Base-by-base conservation (phyloP, 2,113 vertebrate genomes). In the Eidolon helvum region DNA sequence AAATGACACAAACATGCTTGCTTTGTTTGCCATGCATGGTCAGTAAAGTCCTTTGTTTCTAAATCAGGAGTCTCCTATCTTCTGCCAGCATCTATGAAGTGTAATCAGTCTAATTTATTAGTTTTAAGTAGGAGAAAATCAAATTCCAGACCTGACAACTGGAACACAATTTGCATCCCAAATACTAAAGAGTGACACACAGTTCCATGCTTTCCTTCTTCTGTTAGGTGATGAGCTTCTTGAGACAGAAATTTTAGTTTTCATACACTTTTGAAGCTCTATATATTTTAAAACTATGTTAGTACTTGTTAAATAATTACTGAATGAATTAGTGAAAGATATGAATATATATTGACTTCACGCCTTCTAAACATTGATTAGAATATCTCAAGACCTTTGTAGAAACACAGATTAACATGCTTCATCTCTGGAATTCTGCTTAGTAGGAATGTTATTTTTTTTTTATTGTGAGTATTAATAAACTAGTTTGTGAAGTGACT, bases 81-180 rank as follows among this genome's bases (percentile, higher is more conserved):
- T 91, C 87, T 92, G 50, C 71, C 38, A 69, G 50, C 43, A 84
- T 57, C 57, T 61, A 24, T 80, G 40, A 85, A 85, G 14, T 30
- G 94, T 14, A 95, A 93, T 40, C 65, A 87, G 55, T 65, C 16
- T 55, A 87, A 87, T 22, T 63, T 93, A 88, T 71, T 91, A 65
- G 83, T 91, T 94, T 90, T 85, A 88, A 93, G 43, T 45, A 65
- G 16, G 24, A 61, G 53, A 59, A 78, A 91, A 93, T 95, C 53
- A 93, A 94, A 95, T 85, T 95, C 18, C 43, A 85, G 43, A 63
- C 18, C 33, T 75, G 84, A 80, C 15, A 85, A 19, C 4, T 55
- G 45, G 57, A 15, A 85, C 43, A 77, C 57, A 88, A 68, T 93
- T 61, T 91, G 43, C 22, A 68, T 89, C 30, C 24, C 72, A 72